phyloP scores from a whole-genome alignment of 2,888 invertebrate genomes.

The Stenoptilia bipunctidactyla region DNA sequence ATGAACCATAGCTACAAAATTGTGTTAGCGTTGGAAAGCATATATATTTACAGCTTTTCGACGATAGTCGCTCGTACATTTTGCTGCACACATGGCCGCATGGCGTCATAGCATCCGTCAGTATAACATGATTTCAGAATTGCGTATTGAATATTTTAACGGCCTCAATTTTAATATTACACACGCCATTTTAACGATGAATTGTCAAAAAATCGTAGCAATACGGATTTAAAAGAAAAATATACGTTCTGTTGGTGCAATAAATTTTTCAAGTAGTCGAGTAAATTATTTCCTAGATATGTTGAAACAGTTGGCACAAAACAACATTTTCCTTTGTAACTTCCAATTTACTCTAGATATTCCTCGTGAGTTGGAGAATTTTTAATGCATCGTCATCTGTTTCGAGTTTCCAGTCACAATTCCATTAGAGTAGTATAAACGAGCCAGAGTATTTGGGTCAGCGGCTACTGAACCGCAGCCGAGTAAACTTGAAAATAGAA shows the following conservation, averaged over 20 bases:
- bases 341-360: neutral
- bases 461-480: slow-evolving; percentile 34
- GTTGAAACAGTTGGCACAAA: neutral
- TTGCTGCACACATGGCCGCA: slow-evolving; percentile 30
- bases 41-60: slow-evolving; percentile 20
- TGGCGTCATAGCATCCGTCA: slow-evolving; percentile 31
- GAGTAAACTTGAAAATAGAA: slow-evolving; percentile 64
- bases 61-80: slow-evolving; percentile 21
- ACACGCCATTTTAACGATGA: no score
- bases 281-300: neutral
- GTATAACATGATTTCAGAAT: no score
- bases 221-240: no score
- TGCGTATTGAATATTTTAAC: no score
- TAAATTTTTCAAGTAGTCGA: neutral
- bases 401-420: slow-evolving; percentile 32
- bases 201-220: no score
- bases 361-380: neutral
- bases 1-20: no score
- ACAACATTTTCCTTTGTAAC: neutral
- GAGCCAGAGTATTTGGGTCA: slow-evolving; percentile 52
- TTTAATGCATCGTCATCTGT: slow-evolving; percentile 6
- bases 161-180: no score
- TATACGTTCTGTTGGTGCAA: neutral
- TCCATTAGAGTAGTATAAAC: slow-evolving; percentile 31
- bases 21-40: no score